Evolutionary conservation across 2,113 vertebrate species (phyloP).

Genomic region (Ammodytes dubius): DNA sequence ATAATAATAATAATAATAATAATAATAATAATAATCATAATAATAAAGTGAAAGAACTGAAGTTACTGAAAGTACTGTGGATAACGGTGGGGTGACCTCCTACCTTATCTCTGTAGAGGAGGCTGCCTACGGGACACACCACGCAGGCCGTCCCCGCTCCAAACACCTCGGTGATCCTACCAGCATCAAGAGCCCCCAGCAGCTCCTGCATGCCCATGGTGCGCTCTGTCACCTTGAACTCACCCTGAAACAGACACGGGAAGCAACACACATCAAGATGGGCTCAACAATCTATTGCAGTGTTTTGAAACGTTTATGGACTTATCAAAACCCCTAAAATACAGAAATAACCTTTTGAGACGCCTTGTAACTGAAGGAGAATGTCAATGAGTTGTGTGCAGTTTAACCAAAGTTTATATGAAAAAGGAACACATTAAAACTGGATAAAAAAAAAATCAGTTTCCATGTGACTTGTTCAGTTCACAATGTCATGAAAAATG

Average conservation of each 20-base stretch:
- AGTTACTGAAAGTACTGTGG: too few relatives aligned
- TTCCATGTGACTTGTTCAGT: too few relatives aligned
- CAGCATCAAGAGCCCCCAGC: slow-evolving; percentile 80
- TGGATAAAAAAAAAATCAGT: neutral
- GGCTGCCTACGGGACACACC: slow-evolving; percentile 89
- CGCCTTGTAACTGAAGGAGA: neutral
- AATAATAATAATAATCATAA: too few relatives aligned
- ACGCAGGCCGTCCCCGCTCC: slow-evolving; percentile 93
- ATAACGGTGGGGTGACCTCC: neutral
- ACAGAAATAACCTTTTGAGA: neutral
- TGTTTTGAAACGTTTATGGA: neutral
- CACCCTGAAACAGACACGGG: slow-evolving; percentile 77
- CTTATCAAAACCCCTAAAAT: neutral
- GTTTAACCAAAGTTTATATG: neutral
- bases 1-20: too few relatives aligned
- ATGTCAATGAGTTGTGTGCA: neutral
- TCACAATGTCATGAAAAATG: too few relatives aligned
- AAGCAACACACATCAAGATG: neutral
- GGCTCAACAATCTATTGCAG: neutral
- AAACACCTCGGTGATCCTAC: slow-evolving; percentile 88
- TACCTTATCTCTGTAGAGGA: slow-evolving; percentile 89
- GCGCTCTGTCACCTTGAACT: slow-evolving; percentile 89
- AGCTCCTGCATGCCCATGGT: slow-evolving; percentile 85
- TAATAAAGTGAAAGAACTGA: too few relatives aligned
- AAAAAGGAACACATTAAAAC: too few relatives aligned